A percentile compares a stretch with the other conserved stretches of the same genome.
Conservation (phyloP, 92 coral and sea anemone genomes). For the Phymanthus crucifer region DNA sequence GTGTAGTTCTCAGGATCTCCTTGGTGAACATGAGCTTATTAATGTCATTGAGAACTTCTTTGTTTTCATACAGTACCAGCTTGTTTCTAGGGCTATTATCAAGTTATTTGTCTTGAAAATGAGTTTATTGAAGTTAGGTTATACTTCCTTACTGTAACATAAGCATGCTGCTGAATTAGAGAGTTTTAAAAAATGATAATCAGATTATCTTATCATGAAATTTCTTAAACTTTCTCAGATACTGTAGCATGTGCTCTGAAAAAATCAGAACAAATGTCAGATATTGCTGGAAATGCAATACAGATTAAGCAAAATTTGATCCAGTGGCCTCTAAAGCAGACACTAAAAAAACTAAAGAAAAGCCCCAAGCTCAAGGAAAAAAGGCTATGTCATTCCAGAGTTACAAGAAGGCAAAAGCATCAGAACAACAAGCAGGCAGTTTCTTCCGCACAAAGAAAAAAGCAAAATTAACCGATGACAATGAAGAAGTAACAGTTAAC, state of each 20-base stretch:
- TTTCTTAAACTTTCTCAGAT: background rate
- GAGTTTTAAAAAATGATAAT: background rate
- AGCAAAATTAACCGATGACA: slow-evolving; percentile 2
- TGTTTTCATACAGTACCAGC: no score
- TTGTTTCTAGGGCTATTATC: no score
- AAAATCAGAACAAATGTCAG: background rate
- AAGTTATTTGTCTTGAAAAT: no score
- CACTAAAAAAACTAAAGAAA: background rate
- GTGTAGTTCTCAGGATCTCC: background rate
- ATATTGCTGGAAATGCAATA: slow-evolving; percentile 3
- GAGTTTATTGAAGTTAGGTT: no score
- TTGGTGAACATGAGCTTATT: no score
- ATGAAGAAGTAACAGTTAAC: background rate
- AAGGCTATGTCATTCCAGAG: slow-evolving; percentile 13
- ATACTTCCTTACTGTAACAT: background rate
- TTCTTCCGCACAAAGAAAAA: slow-evolving; percentile 12
- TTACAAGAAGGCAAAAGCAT: slow-evolving; percentile 1
- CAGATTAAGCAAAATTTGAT: background rate
- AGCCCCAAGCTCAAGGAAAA: background rate
- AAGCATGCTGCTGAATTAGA: slow-evolving; percentile 1
- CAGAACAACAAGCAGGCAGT: slow-evolving; percentile 5
- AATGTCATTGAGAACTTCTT: no score
- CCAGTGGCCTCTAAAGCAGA: background rate
- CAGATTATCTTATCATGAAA: background rate
- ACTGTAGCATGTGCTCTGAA: background rate